These are phyloP conservation scores for Drosophila demipolita DNA, from an alignment of 2,888 invertebrate genomes.

Conservation along the genomic window DNA sequence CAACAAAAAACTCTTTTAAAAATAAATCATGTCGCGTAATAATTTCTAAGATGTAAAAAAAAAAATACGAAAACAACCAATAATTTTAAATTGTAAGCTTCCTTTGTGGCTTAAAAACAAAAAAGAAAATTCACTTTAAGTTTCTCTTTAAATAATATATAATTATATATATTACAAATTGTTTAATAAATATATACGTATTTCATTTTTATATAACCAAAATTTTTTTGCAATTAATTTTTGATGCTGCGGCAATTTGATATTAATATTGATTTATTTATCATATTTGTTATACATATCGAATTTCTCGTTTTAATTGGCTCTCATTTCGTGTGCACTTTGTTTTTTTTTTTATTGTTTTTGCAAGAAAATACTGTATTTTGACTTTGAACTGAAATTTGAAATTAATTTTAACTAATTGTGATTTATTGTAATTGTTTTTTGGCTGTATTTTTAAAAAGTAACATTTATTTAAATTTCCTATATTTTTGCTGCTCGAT, in stretches of 20 bases:
- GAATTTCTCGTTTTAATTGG: constrained; percentile 27
- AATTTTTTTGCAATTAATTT: constrained; percentile 52
- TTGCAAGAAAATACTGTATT: constrained; percentile 75
- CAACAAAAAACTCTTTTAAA: constrained; percentile 8
- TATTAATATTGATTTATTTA: constrained; percentile 34
- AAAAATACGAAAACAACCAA: constrained; percentile 19
- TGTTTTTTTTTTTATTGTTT: constrained; percentile 37
- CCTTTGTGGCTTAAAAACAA: constrained; percentile 50
- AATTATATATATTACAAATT: constrained; percentile 63
- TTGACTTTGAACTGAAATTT: constrained; percentile 4
- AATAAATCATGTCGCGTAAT: constrained; percentile 41
- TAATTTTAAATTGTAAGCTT: constrained; percentile 50
- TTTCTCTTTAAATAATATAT: constrained; percentile 74
- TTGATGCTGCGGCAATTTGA: constrained; percentile 31
- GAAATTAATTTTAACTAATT: constrained; percentile 1
- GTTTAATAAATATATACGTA: constrained; percentile 75
- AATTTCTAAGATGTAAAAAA: constrained; percentile 54
- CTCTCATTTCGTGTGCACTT: constrained; percentile 38
- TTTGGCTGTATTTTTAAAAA: constrained; percentile 28
- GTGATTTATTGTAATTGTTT: background rate
- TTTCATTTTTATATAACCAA: constrained; percentile 74
- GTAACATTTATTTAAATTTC: constrained; percentile 11
- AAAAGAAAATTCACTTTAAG: constrained; percentile 56
- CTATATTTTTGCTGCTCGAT: background rate
- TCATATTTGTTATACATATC: constrained; percentile 11